Conservation (phyloP, 2,888 invertebrate species). For the Mantis religiosa region DNA sequence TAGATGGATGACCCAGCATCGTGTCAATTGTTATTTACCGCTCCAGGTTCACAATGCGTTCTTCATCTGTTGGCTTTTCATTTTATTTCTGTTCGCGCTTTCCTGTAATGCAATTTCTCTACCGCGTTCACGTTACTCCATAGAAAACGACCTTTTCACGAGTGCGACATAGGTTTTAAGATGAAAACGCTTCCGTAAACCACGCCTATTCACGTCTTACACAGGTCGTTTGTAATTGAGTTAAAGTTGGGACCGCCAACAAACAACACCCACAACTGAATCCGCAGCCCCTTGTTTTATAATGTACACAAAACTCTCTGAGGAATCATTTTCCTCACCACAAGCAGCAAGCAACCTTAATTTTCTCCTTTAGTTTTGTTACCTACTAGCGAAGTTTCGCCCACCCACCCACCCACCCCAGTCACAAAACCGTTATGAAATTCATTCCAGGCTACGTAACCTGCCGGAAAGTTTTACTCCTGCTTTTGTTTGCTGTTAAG, state of each 20-base stretch:
- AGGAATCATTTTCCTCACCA: background rate
- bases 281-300: background rate
- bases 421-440: background rate
- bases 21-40: too few species aligned
- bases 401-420: background rate
- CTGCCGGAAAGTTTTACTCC: background rate
- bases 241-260: background rate
- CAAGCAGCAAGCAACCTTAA: background rate
- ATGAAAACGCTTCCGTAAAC: background rate
- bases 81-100: background rate
- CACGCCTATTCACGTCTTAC: background rate
- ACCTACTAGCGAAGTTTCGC: background rate
- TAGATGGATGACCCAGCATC: too few species aligned
- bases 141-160: background rate
- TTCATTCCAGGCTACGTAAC: background rate
- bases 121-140: background rate
- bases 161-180: background rate
- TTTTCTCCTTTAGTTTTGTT: background rate
- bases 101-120: background rate
- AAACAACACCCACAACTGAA: background rate
- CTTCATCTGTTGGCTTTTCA: background rate
- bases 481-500: background rate
- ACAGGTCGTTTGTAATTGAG: background rate
- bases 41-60: too few species aligned
- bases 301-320: background rate